Evolutionary conservation across 2,888 invertebrate species (phyloP), one percentile per base, ranked within the genome.

Genomic region (Stenoptilia bipunctidactyla): DNA sequence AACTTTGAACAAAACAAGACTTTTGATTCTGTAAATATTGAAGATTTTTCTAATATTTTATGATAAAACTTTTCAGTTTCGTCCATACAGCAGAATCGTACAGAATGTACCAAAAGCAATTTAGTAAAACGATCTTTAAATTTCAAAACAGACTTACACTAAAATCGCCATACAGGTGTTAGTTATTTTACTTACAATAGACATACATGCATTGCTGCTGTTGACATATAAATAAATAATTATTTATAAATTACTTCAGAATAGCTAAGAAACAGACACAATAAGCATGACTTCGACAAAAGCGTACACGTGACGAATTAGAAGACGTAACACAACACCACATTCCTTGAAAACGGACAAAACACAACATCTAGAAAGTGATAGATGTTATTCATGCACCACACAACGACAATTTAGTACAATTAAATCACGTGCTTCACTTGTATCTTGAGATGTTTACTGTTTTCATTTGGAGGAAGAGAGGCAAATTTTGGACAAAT

Each of bases 301-400:
- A 76, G 76, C 76, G 66, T 65, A 61, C 58, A 60, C 58, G n/a
- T 51, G 65, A 55, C 51, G 62, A n/a, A n/a, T n/a, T n/a, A n/a
- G n/a, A 20, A 58, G 64, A 56, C 47, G 55, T 55, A 58, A 71
- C 77, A 79, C 75, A 77, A 77, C 75, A 79, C 77, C 73, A 76
- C 79, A 73, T 66, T 62, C 66, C 66, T 67, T 58, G 60, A 64
- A 50, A 65, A 58, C 55, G 46, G 54, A 27, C 13, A 4, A 34
- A 46, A 52, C 50, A 60, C 61, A 55, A 64, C 65, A 64, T 48
- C 49, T 45, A 63, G 51, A 52, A 44, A 52, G 58, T 61, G 57
- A 77, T 76, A 83, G 83, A 83, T 83, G 83, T 83, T 83, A 83
- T 83, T 83, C 83, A 80, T 83, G 83, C 83, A 83, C 83, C 82